These are phyloP conservation scores for Gambusia yucatana DNA, from an alignment of 2,797 vertebrate species.

Conservation along the genomic window DNA sequence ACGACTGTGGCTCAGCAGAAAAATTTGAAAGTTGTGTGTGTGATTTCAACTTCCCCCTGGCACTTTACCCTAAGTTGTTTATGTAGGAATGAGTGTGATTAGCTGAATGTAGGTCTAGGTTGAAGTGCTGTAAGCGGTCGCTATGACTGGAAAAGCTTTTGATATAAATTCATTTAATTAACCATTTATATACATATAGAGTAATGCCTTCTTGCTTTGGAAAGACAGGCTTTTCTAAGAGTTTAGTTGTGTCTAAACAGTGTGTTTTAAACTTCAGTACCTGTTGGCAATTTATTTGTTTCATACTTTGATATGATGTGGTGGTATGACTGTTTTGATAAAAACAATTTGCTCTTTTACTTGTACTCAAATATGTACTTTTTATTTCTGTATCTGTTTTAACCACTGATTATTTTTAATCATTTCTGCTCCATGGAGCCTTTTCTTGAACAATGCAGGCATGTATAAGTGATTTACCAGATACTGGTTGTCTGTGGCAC, in stretches of 20 bases:
- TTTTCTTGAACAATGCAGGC: not conserved
- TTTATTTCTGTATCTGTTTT: not conserved
- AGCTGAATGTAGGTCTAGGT: not conserved
- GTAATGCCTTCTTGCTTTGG: not conserved
- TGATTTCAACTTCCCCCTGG: not conserved
- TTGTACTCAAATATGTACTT: not conserved
- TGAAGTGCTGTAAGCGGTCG: not conserved
- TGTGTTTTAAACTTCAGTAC: not conserved
- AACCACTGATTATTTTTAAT: not conserved
- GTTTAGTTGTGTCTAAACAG: not conserved
- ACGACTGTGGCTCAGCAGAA: not conserved
- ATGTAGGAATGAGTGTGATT: not conserved
- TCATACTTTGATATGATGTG: not conserved
- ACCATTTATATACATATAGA: not conserved
- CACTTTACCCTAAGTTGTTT: not conserved
- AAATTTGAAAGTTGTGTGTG: not conserved
- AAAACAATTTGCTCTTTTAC: not conserved
- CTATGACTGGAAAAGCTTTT: not conserved
- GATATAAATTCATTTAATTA: not conserved
- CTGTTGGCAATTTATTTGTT: not conserved
- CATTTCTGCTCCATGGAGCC: not conserved
- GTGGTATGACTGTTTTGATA: not conserved
- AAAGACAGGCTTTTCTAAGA: not conserved
- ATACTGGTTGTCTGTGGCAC: constrained; percentile 2
- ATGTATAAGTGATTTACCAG: constrained; percentile 1